Conservation (phyloP, 2,888 invertebrate species). For the Gastrophysa polygoni region DNA sequence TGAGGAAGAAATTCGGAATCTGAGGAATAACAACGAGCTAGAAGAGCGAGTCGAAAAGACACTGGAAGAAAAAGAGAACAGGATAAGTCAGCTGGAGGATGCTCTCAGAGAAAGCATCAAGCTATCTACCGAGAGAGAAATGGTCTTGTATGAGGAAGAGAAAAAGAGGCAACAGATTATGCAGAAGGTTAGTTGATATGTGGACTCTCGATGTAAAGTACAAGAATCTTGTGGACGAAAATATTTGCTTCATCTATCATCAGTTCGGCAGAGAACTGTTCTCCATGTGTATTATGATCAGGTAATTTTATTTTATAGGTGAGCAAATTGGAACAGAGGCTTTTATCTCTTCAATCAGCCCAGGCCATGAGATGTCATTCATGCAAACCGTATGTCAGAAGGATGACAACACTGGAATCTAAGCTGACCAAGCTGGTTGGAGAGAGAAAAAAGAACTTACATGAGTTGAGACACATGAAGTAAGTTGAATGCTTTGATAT, state of each 20-base stretch:
- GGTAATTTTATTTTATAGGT: conserved; percentile 66
- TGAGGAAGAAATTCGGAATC: conserved; percentile 33
- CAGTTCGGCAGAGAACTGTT: too few relatives aligned
- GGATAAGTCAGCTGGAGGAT: conserved; percentile 79
- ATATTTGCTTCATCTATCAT: too few relatives aligned
- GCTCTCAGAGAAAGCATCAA: conserved; percentile 81
- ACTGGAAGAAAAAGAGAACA: conserved; percentile 63
- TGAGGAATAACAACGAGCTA: conserved; percentile 55
- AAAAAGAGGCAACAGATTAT: conserved; percentile 67
- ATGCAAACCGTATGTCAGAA: conserved; percentile 68
- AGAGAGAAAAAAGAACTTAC: conserved; percentile 71
- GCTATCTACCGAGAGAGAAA: conserved; percentile 72
- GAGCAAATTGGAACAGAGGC: conserved; percentile 71
- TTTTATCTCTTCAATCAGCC: conserved; percentile 72
- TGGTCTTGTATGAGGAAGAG: conserved; percentile 70
- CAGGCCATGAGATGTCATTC: conserved; percentile 72
- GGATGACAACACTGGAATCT: conserved; percentile 68
- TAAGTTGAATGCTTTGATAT: too few relatives aligned
- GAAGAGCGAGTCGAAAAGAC: conserved; percentile 39
- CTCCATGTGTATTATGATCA: too few relatives aligned
- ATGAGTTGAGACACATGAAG: conserved; percentile 82
- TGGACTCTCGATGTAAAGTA: background rate
- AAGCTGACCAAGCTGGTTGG: conserved; percentile 65
- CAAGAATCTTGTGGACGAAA: too few relatives aligned
- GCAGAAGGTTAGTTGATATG: conserved; percentile 64